phyloP scores from a whole-genome alignment of 2,797 vertebrate genomes.

The Hippocampus kuda region DNA sequence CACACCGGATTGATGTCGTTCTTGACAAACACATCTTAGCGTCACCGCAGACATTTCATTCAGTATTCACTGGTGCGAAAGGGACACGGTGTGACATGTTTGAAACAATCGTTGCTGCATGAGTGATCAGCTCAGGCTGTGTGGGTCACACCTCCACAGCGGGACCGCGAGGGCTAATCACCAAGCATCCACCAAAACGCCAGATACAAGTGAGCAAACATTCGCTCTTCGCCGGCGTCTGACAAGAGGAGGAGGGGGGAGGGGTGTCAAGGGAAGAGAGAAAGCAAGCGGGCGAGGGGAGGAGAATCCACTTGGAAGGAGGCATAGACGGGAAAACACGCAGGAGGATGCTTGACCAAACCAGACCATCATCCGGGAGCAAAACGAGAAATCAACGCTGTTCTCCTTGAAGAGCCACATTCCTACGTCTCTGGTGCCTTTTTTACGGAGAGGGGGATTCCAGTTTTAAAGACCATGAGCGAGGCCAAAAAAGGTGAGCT shows the following conservation, averaged over 20 bases:
- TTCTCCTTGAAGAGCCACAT: background rate
- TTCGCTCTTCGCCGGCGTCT: background rate
- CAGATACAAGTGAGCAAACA: background rate
- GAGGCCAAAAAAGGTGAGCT: conserved; percentile 70
- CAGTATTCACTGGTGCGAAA: background rate
- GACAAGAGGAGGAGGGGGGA: background rate
- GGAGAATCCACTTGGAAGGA: background rate
- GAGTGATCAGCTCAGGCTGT: background rate
- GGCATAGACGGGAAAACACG: background rate
- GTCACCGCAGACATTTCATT: background rate
- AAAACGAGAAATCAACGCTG: background rate
- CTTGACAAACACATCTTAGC: background rate
- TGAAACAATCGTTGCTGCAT: background rate
- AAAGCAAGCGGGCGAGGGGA: background rate
- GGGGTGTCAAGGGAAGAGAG: background rate
- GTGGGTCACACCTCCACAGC: background rate
- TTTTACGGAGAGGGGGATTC: background rate
- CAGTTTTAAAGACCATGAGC: conserved; percentile 56
- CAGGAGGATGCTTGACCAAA: conserved; percentile 1
- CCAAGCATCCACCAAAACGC: background rate
- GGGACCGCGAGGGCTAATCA: background rate
- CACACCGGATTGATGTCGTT: background rate
- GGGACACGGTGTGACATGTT: background rate
- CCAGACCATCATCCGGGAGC: background rate
- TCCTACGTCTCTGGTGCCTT: background rate